Conservation (phyloP, 2,888 invertebrate species). For the Molanna angustata region DNA sequence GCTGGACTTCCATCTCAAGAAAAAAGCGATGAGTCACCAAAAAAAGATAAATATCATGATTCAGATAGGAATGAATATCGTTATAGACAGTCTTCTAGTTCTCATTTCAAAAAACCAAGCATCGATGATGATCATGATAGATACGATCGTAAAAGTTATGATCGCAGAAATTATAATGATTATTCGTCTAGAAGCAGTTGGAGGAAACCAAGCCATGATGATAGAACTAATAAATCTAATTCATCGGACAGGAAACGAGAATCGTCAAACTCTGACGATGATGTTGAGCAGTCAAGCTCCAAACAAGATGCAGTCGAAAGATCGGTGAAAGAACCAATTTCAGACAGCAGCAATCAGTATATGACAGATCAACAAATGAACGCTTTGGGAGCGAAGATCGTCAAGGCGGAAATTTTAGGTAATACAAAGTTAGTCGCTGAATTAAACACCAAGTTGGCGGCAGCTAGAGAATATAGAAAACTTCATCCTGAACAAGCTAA, state of each 20-base stretch:
- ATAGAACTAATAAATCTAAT: slow-evolving; percentile 26
- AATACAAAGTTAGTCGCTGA: slow-evolving; percentile 66
- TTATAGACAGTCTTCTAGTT: not conserved
- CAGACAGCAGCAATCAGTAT: slow-evolving; percentile 39
- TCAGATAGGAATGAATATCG: not conserved
- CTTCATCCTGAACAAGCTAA: slow-evolving; percentile 41
- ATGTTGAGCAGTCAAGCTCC: too few relatives aligned
- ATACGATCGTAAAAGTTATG: slow-evolving; percentile 9
- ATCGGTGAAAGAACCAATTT: too few relatives aligned
- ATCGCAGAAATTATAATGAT: slow-evolving; percentile 17
- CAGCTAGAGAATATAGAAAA: slow-evolving; percentile 58
- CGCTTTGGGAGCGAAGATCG: slow-evolving; percentile 81
- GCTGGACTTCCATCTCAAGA: slow-evolving; percentile 66
- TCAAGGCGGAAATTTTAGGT: slow-evolving; percentile 94
- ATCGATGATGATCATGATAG: slow-evolving; percentile 32
- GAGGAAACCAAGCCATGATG: slow-evolving; percentile 24
- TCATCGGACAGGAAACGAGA: not conserved
- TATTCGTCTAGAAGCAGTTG: slow-evolving; percentile 33
- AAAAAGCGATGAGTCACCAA: not conserved
- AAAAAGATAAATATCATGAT: slow-evolving; percentile 1
- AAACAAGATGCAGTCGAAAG: too few relatives aligned
- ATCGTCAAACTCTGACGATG: too few relatives aligned
- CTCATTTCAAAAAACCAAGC: slow-evolving; percentile 39
- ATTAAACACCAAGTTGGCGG: slow-evolving; percentile 71
- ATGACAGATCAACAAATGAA: slow-evolving; percentile 85